Evolutionary conservation across 2,113 vertebrate genomes (phyloP).

Genomic region (Chrysochloris asiatica): DNA sequence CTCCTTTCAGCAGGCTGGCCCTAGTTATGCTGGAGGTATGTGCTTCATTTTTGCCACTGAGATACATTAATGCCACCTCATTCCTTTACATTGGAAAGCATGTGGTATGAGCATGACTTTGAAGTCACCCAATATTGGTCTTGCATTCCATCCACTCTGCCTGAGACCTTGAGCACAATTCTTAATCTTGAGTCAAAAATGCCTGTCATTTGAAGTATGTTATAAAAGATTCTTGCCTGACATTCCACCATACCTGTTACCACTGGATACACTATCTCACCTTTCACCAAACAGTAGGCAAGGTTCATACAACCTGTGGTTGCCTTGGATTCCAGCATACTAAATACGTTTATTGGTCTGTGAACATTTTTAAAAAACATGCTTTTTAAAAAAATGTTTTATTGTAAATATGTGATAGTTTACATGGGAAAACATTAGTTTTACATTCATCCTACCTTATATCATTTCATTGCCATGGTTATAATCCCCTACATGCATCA

Average conservation of each 20-base stretch:
- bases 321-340: neutral
- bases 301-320: neutral
- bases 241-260: neutral
- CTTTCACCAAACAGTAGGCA: no score
- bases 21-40: neutral
- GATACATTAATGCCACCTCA: neutral
- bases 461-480: no score
- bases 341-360: neutral
- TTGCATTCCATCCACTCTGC: neutral
- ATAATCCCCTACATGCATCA: no score
- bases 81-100: neutral
- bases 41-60: neutral
- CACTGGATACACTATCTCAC: no score
- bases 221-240: neutral
- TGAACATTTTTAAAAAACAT: no score
- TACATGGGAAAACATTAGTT: no score
- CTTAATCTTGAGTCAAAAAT: neutral
- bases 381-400: no score
- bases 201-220: neutral
- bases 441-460: no score
- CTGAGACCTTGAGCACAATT: neutral
- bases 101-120: neutral
- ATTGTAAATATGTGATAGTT: no score
- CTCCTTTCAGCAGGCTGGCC: neutral
- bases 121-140: neutral